Base-by-base conservation (phyloP, 2,888 invertebrate species). In the Drosophila kuntzei region DNA sequence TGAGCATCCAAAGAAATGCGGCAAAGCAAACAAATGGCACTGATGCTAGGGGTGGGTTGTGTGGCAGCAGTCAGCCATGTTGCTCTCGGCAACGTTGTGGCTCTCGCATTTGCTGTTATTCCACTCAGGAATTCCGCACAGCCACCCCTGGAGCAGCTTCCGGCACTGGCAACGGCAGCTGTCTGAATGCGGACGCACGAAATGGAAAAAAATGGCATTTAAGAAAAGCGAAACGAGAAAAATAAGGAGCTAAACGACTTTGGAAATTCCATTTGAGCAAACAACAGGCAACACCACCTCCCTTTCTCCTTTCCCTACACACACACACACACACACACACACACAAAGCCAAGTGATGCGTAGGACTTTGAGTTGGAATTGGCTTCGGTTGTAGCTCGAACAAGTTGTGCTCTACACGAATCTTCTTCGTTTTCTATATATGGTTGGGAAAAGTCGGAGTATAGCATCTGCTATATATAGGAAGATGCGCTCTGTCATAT, bases 221-320 rank as follows among this genome's bases (percentile, higher is more conserved):
- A 89, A 86, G 87, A 78, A 80, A 88, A 84, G 80, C 82, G 80
- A 86, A 89, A 86, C 82, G 84, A 84, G 86, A 83, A 86, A 88
- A 86, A 86, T 83, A 89, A 84, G 82, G 68, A 87, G 84, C 84
- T 72, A 88, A 88, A 88, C 72, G 82, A 84, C 88, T 89, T 89
- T 89, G 80, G 89, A 88, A 88, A 88, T 84, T 86, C 84, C 86
- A 89, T 88, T 86, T 87, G 80, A 79, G 84, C 81, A 88, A 84
- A 82, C 87, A 82, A 82, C 82, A 80, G 87, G 60, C 80, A 69
- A 51, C 82, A 59, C 70, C 82, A 59, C 70, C 62, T 51, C 32
- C 34, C 51, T 11, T 14, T 51, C 43, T 7, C n/a, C 29, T 16
- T 6, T 22, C 37, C n/a, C 8, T 27, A 37, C 16, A 29, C 36